Base-by-base conservation (phyloP, 2,113 vertebrate species). In the Pyrgilauda ruficollis region DNA sequence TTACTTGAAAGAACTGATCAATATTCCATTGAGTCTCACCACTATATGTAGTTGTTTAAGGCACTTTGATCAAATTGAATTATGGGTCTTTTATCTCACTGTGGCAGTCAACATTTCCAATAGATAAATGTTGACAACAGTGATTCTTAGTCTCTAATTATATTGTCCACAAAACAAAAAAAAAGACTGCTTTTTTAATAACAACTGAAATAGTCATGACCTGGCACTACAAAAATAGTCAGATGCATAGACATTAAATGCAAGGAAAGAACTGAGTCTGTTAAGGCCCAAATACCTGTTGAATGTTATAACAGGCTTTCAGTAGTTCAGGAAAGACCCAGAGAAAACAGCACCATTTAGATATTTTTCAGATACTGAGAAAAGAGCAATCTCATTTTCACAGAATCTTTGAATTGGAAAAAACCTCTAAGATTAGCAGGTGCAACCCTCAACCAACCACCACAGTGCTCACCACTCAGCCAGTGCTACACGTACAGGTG, bases 1-100 rank as follows among this genome's bases (percentile, higher is more conserved):
- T 89, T 73, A 58, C 47, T 84, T 94, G 86, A 85, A 93, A 89
- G 43, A 55, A 50, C 66, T 89, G 31, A 80, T 96, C 47, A 88
- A 77, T 50, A 94, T 94, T 96, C 93, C 61, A 92, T 92, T 73
- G 49, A 67, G 9, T 58, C 87, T 96, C 92, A 82, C 64, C 75
- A 76, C 20, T 87, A 49, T 84, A 35, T 55, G 59, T 53, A 92
- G 73, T 89, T 94, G n/a, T 88, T 93, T 84, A 87, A 92, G 78
- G 11, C 28, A 90, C 43, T 81, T 87, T 85, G 84, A 94, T 96
- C 80, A 95, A 85, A 86, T 62, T 94, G 81, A 96, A 92, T 96
- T 97, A 87, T 50, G 12, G 3, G 28, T 85, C 35, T 95, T 85
- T 94, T 64, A 90, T 92, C 58, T 96, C 37, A 28, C 31, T 76